phyloP scores from a whole-genome alignment of 1,140 invertebrate species.

The Solenopsis invicta region DNA sequence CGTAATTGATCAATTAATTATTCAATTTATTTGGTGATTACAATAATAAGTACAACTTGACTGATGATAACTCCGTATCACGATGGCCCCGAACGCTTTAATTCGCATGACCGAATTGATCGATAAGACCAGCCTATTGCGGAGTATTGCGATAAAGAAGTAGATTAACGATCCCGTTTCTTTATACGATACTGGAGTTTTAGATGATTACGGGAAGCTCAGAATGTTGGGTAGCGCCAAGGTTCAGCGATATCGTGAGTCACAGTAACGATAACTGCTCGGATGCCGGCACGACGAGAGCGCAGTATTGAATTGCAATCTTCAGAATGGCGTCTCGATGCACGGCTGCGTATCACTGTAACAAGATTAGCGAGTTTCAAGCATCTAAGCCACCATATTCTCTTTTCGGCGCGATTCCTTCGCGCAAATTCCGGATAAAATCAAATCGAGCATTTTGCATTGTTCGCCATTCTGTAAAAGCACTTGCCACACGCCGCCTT shows the following conservation, averaged over 20 bases:
- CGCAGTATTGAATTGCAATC: conserved; percentile 74
- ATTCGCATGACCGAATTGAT: conserved; percentile 28
- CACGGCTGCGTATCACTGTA: conserved; percentile 29
- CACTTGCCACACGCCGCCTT: not conserved
- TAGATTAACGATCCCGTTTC: conserved; percentile 72
- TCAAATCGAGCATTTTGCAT: conserved; percentile 35
- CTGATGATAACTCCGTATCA: conserved; percentile 24
- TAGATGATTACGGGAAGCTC: conserved; percentile 57
- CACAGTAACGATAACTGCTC: conserved; percentile 73
- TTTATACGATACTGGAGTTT: conserved; percentile 69
- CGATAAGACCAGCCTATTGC: conserved; percentile 63
- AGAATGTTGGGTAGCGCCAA: conserved; percentile 54
- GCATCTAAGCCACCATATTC: conserved; percentile 28
- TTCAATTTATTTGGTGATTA: not conserved
- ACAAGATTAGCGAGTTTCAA: conserved; percentile 58
- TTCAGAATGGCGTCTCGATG: conserved; percentile 61
- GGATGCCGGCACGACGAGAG: conserved; percentile 54
- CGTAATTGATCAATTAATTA: not conserved
- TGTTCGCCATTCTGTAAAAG: conserved; percentile 17
- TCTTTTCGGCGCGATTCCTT: conserved; percentile 38
- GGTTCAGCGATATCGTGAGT: conserved; percentile 69
- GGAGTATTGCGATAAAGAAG: conserved; percentile 64
- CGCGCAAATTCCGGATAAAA: conserved; percentile 31
- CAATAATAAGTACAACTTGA: not conserved
- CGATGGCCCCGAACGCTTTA: conserved; percentile 12